phyloP scores from a whole-genome alignment of 1,140 invertebrate species.

The honey bee (Apis mellifera) region Amel_HAv3.1 CM009941.2:477001-477500 shows the following conservation, averaged over 20 bases:
- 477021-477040: conserved; percentile 88
- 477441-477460: background rate
- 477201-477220: conserved; percentile 85
- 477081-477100: conserved; percentile 82
- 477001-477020: conserved; percentile 89
- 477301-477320: background rate
- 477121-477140: conserved; percentile 89
- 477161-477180: conserved; percentile 85
- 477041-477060: conserved; percentile 89
- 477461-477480: too few relatives aligned
- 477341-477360: background rate
- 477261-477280: conserved; percentile 26
- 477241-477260: conserved; percentile 51
- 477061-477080: conserved; percentile 88
- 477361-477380: conserved; percentile 21
- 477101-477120: conserved; percentile 89
- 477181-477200: conserved; percentile 86
- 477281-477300: background rate
- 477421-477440: conserved; percentile 17
- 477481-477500: too few relatives aligned
- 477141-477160: conserved; percentile 86
- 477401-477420: conserved; percentile 19
- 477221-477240: conserved; percentile 83
- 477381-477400: background rate
- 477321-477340: background rate